These are phyloP conservation scores for Drosophila paranaensis DNA, from an alignment of 2,888 invertebrate genomes.

Conservation along the genomic window DNA sequence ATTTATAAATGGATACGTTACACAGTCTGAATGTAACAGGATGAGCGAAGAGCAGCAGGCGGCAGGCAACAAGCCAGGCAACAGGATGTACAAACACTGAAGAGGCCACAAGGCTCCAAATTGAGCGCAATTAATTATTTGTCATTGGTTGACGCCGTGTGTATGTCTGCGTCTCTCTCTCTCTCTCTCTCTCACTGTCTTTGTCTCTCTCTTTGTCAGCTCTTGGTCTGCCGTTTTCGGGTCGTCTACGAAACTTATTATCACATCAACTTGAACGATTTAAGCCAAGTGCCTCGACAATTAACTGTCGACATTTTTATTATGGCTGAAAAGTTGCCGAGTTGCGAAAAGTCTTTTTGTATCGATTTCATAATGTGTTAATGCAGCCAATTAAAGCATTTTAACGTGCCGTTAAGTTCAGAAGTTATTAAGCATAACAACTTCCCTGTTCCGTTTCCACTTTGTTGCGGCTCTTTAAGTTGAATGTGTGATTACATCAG, in stretches of 20 bases:
- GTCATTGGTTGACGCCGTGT: constrained; percentile 65
- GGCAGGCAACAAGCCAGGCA: background rate
- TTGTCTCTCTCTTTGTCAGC: constrained; percentile 2
- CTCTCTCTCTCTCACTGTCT: background rate
- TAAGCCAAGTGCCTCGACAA: constrained; percentile 43
- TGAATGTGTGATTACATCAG: background rate
- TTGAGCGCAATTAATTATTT: constrained; percentile 77
- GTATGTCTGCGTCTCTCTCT: constrained; percentile 1
- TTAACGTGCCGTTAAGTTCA: background rate
- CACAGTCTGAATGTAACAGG: constrained; percentile 14
- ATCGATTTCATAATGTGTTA: constrained; percentile 9
- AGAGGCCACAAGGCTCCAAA: constrained; percentile 51
- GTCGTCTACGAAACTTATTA: constrained; percentile 48
- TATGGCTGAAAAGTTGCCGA: constrained; percentile 9
- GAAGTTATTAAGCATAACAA: background rate
- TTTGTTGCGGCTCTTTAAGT: background rate
- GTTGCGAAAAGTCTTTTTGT: background rate
- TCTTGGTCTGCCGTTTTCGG: constrained; percentile 46
- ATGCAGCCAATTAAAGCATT: background rate
- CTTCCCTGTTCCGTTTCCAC: background rate
- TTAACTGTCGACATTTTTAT: constrained; percentile 54
- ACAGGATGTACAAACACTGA: background rate
- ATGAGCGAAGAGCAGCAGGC: constrained; percentile 4
- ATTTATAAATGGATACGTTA: constrained; percentile 70
- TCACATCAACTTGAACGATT: constrained; percentile 41